These are phyloP conservation scores for Ptycholaimellus sp. DNA, from an alignment of 2,888 invertebrate genomes.

Conservation along the genomic window DNA sequence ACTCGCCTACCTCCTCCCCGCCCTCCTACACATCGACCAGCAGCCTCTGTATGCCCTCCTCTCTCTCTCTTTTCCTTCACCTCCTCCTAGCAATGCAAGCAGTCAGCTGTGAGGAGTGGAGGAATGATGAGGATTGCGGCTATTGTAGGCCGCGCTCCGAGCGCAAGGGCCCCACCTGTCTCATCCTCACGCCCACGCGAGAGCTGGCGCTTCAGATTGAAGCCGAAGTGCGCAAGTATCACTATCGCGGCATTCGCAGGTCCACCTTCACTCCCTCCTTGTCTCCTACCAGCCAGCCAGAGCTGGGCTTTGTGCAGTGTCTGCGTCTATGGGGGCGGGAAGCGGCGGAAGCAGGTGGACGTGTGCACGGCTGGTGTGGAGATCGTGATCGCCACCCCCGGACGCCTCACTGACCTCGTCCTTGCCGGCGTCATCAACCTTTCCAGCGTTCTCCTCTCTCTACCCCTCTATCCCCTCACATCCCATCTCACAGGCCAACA, in stretches of 20 bases:
- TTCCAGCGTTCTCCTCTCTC: constrained; percentile 55
- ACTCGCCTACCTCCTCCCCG: constrained; percentile 67
- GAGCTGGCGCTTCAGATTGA: constrained; percentile 79
- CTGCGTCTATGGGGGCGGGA: constrained; percentile 74
- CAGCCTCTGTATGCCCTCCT: constrained; percentile 35
- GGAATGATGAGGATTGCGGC: constrained; percentile 32
- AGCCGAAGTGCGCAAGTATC: constrained; percentile 63
- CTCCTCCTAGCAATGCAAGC: too few species aligned
- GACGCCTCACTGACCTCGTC: constrained; percentile 68
- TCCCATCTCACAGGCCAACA: too few species aligned
- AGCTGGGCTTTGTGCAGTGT: too few species aligned
- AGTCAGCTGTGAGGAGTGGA: too few species aligned
- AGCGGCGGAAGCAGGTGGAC: constrained; percentile 50
- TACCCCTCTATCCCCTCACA: too few species aligned
- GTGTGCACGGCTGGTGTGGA: constrained; percentile 54
- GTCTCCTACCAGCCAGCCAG: too few species aligned
- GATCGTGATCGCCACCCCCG: constrained; percentile 82
- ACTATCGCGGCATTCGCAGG: constrained; percentile 47
- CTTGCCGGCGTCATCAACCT: constrained; percentile 43
- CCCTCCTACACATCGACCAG: constrained; percentile 67
- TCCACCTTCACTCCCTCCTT: too few species aligned
- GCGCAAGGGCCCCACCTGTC: constrained; percentile 48
- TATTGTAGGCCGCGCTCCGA: constrained; percentile 8
- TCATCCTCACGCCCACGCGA: constrained; percentile 70
- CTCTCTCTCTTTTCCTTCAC: constrained; percentile 31